A percentile compares a stretch with the other conserved stretches of the same genome.
Evolutionary conservation across 2,113 vertebrate species (phyloP).

Genomic region (Shinisaurus crocodilurus): DNA sequence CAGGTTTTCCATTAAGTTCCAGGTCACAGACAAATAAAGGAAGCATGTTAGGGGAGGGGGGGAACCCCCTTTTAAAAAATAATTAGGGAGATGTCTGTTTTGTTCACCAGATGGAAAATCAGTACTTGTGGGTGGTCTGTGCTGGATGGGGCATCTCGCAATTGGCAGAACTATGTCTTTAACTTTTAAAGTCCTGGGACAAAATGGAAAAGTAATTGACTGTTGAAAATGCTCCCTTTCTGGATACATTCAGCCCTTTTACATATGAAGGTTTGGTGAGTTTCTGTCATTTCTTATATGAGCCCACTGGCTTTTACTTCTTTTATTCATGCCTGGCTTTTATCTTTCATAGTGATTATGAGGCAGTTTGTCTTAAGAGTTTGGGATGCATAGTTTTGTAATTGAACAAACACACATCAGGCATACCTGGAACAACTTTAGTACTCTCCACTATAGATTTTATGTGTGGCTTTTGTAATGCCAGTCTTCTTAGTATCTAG

Average conservation of each 20-base stretch:
- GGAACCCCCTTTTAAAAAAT: conserved; percentile 85
- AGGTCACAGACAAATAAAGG: conserved; percentile 86
- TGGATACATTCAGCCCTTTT: conserved; percentile 63
- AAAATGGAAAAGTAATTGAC: conserved; percentile 78
- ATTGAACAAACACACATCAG: neutral
- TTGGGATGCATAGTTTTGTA: conserved; percentile 35
- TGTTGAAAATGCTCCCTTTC: conserved; percentile 71
- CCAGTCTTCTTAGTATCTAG: conserved; percentile 12
- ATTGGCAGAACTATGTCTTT: conserved; percentile 83
- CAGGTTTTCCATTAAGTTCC: conserved; percentile 84
- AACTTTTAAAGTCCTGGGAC: conserved; percentile 83
- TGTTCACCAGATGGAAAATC: conserved; percentile 87
- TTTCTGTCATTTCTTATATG: conserved; percentile 67
- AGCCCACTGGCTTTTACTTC: conserved; percentile 54
- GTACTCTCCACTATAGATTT: conserved; percentile 34
- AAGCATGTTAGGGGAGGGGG: conserved; percentile 77
- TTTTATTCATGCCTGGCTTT: conserved; percentile 41
- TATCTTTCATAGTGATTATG: conserved; percentile 53
- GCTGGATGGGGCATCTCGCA: conserved; percentile 82
- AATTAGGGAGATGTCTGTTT: conserved; percentile 88
- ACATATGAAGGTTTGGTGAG: conserved; percentile 65
- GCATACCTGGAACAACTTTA: conserved; percentile 37
- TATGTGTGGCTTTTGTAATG: conserved; percentile 40
- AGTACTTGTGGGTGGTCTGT: conserved; percentile 84
- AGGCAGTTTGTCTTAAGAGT: conserved; percentile 57